Conservation (phyloP, 2,888 invertebrate species). For the Catonia carolina region DNA sequence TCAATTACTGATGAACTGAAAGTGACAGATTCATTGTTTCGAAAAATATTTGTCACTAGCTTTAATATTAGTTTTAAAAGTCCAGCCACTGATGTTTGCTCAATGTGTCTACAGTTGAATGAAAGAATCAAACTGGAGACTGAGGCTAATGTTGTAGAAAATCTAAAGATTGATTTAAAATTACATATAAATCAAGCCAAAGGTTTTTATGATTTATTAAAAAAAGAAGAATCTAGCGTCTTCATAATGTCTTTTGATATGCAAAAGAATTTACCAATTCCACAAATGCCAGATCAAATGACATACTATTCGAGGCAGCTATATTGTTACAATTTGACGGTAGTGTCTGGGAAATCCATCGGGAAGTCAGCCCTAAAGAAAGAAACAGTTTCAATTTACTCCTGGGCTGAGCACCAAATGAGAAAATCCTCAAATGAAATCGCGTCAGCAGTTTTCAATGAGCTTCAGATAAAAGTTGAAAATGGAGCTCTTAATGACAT, state of each 20-base stretch:
- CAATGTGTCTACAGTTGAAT: constrained; percentile 1
- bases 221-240: constrained; percentile 5
- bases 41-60: constrained; percentile 10
- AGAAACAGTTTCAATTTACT: constrained; percentile 11
- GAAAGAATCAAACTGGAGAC: constrained; percentile 10
- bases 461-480: constrained; percentile 5
- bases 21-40: constrained; percentile 4
- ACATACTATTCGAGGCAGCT: constrained; percentile 17
- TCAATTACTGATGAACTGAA: constrained; percentile 11
- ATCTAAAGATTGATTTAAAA: constrained; percentile 2
- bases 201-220: constrained; percentile 11
- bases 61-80: constrained; percentile 19
- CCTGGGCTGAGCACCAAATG: constrained; percentile 13
- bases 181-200: constrained; percentile 11
- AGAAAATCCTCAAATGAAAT: constrained; percentile 17
- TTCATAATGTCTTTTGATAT: constrained; percentile 9
- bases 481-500: constrained; percentile 10
- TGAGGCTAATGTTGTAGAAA: constrained; percentile 4
- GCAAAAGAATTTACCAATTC: constrained; percentile 15
- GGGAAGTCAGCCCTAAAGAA: constrained; percentile 8
- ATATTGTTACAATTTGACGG: constrained; percentile 8
- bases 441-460: constrained; percentile 12
- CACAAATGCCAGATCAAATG: constrained; percentile 12
- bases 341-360: constrained; percentile 7
- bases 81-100: constrained; percentile 19